Evolutionary conservation across 2,113 vertebrate genomes (phyloP).

Genomic region (Haliaeetus leucogaster): DNA sequence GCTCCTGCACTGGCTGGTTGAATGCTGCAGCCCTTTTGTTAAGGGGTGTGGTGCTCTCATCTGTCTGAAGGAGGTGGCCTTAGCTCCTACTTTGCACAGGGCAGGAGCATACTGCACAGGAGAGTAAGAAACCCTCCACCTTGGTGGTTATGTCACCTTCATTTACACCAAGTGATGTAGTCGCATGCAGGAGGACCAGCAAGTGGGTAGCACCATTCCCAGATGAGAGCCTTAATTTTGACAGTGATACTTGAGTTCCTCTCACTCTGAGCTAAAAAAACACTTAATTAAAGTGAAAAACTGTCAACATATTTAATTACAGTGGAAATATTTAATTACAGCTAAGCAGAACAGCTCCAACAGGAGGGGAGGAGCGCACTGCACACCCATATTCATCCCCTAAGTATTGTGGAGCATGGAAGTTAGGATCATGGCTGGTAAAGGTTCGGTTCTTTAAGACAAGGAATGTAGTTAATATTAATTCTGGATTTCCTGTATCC

Average conservation of each 20-base stretch:
- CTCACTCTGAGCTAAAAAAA: background rate
- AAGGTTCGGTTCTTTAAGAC: background rate
- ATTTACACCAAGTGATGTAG: background rate
- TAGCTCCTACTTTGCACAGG: background rate
- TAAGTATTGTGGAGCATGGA: background rate
- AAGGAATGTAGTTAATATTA: background rate
- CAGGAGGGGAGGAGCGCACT: accelerated
- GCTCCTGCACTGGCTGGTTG: background rate
- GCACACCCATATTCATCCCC: background rate
- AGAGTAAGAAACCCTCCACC: background rate
- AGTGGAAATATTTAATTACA: background rate
- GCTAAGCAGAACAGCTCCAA: background rate
- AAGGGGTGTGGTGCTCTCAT: accelerated
- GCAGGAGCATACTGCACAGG: background rate
- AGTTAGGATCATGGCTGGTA: background rate
- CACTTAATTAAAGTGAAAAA: background rate
- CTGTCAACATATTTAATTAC: background rate
- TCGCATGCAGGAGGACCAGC: background rate
- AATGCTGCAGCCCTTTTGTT: background rate
- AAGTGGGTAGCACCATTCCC: background rate
- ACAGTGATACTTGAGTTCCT: background rate
- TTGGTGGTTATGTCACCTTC: background rate
- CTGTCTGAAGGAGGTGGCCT: too few species aligned
- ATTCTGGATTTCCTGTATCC: background rate
- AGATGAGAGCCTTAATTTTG: background rate